Evolutionary conservation across 2,113 vertebrate species (phyloP), one percentile per base, ranked within the genome.

Genomic region (Ophthalmolycus amberensis): DNA sequence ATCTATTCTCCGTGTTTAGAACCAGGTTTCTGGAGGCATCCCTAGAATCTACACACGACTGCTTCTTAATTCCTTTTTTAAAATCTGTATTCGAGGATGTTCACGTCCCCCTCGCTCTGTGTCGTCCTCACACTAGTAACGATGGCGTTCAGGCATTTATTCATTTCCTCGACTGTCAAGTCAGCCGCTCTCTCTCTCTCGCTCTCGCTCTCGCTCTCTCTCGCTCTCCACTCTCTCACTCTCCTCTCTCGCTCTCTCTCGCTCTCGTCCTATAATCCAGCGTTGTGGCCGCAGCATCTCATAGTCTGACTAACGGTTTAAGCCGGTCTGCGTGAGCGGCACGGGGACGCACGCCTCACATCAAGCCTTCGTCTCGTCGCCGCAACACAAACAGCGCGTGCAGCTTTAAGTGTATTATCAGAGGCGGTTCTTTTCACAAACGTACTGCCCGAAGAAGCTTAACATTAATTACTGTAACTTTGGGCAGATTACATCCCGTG

Each of bases 401-500:
- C 95, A 95, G 93, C 97, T 96, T 96, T 97, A 96, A 99, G 97
- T 98, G 96, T 97, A 98, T 99, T 98, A 98, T 99, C 97, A 96
- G 96, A 82, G 94, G 95, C 95, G 94, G 95, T 98, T 98, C 97
- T 98, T 99, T 99, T 32, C 96, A 97, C 96, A 97, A 97, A 98
- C 96, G 97, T 97, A 97, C 97, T 98, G 97, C 97, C 25, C 96
- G 97, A 97, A 98, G 97, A 98, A 99, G 98, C 98, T 99, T 99
- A 99, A 97, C 97, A 99, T 99, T 99, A 99, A 99, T 99, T 98
- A 98, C 98, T 99, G 97, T 98, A 99, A 99, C 97, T 99, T 97
- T 97, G 97, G 97, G 96, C 97, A 98, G 98, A 99, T 99, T 99
- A 99, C 98, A 99, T 97, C 97, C 96, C 94, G 96, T 95, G 32